Evolutionary conservation across 1,140 invertebrate genomes (phyloP).

Genomic region (Nasonia vitripennis): DNA sequence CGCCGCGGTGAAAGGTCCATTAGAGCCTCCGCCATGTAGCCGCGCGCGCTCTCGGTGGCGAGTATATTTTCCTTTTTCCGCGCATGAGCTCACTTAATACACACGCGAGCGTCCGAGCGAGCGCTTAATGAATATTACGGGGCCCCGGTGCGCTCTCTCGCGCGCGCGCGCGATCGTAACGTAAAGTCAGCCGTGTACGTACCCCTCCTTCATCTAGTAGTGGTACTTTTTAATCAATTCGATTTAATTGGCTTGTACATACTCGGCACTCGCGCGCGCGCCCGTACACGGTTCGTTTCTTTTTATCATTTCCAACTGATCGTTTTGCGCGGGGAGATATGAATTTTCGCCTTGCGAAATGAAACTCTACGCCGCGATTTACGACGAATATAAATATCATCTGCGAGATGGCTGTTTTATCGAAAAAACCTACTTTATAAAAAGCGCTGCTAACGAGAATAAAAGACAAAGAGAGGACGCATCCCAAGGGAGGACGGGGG

Average conservation of each 20-base stretch:
- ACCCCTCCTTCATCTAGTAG: background rate
- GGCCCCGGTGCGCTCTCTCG: background rate
- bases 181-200: conserved; percentile 10
- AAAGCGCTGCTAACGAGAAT: background rate
- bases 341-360: too few species aligned
- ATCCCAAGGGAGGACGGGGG: conserved; percentile 33
- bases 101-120: conserved; percentile 34
- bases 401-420: too few species aligned
- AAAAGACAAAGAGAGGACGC: conserved; percentile 1
- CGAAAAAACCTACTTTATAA: background rate
- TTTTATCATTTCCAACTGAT: background rate
- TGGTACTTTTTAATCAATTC: conserved; percentile 44
- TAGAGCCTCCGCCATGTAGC: conserved; percentile 13
- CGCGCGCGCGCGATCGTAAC: conserved; percentile 14
- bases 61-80: conserved; percentile 35
- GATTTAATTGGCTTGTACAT: conserved; percentile 29
- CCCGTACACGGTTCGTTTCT: background rate
- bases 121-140: conserved; percentile 31
- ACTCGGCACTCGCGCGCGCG: background rate
- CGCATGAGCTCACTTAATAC: conserved; percentile 31
- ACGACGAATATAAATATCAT: too few species aligned
- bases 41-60: background rate
- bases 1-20: conserved; percentile 49
- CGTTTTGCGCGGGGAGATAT: too few species aligned
- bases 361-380: too few species aligned